Percentiles rank a stretch among this genome's conserved stretches.
These are phyloP conservation scores for Sorex araneus DNA, from an alignment of 2,113 vertebrate species.

Conservation along the genomic window DNA sequence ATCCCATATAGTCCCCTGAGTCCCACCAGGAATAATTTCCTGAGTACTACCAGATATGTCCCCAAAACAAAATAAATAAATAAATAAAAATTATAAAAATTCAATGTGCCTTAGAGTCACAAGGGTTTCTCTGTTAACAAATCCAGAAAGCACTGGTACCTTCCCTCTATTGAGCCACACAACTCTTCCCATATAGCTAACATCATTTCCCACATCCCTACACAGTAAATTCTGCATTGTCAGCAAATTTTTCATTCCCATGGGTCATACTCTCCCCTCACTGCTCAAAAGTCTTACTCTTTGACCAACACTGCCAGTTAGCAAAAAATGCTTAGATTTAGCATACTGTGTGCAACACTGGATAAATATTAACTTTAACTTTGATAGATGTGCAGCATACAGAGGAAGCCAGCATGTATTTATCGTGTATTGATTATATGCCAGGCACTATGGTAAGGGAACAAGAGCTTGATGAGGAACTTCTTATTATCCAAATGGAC, in stretches of 20 bases:
- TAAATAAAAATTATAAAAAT: no score
- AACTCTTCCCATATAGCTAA: no score
- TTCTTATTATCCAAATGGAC: conserved; percentile 27
- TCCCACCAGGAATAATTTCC: no score
- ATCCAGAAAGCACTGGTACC: not conserved
- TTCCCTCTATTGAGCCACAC: not conserved
- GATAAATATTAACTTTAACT: conserved; percentile 19
- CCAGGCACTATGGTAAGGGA: conserved; percentile 10
- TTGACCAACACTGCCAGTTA: not conserved
- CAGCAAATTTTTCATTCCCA: not conserved
- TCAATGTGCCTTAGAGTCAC: no score
- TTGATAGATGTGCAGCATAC: not conserved
- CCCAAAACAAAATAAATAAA: no score
- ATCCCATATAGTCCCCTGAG: no score
- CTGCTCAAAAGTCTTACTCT: not conserved
- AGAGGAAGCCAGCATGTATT: not conserved
- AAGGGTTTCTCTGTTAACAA: no score
- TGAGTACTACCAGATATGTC: no score
- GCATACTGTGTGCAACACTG: not conserved
- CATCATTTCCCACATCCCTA: not conserved
- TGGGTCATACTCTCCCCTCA: not conserved
- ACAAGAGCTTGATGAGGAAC: not conserved
- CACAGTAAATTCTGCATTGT: not conserved
- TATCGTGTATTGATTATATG: not conserved
- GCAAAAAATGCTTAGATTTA: not conserved